Evolutionary conservation across 2,797 vertebrate species (phyloP).

Genomic region (Esox lucius): DNA sequence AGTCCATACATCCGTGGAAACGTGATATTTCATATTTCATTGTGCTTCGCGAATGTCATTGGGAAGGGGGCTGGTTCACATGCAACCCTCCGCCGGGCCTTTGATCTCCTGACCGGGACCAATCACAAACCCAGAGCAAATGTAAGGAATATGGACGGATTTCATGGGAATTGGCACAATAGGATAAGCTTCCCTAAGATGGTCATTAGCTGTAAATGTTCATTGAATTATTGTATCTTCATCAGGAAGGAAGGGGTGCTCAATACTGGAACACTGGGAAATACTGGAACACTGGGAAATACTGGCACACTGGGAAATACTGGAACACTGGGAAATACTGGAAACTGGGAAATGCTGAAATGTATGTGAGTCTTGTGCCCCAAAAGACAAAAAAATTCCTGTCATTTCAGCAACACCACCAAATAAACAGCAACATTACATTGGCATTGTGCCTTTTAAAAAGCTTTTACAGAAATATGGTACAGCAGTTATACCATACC

Average conservation of each 20-base stretch:
- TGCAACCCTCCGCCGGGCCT: constrained; percentile 87
- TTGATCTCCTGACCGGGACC: constrained; percentile 97
- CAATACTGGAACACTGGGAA: constrained; percentile 47
- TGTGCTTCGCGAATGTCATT: constrained; percentile 99
- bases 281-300: too few relatives aligned
- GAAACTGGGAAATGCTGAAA: too few relatives aligned
- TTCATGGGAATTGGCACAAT: constrained; percentile 97
- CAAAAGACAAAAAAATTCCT: constrained; percentile 33
- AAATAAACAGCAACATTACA: constrained; percentile 57
- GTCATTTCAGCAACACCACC: constrained; percentile 27
- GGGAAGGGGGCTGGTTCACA: constrained; percentile 97
- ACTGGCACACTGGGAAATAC: too few relatives aligned
- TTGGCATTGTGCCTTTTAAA: constrained; percentile 42
- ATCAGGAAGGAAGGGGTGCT: constrained; percentile 76
- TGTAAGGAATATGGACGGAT: constrained; percentile 99
- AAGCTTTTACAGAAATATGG: constrained; percentile 31
- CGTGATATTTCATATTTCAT: constrained; percentile 99
- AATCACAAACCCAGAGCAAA: constrained; percentile 99
- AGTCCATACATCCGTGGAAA: constrained; percentile 96
- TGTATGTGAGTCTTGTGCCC: constrained; percentile 33
- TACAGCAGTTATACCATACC: constrained; percentile 34
- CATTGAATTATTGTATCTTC: constrained; percentile 80
- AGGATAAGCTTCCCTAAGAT: constrained; percentile 81
- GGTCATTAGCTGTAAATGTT: constrained; percentile 84
- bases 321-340: constrained; percentile 22